phyloP scores from a whole-genome alignment of 2,113 vertebrate species.

The Pelecanus crispus region DNA sequence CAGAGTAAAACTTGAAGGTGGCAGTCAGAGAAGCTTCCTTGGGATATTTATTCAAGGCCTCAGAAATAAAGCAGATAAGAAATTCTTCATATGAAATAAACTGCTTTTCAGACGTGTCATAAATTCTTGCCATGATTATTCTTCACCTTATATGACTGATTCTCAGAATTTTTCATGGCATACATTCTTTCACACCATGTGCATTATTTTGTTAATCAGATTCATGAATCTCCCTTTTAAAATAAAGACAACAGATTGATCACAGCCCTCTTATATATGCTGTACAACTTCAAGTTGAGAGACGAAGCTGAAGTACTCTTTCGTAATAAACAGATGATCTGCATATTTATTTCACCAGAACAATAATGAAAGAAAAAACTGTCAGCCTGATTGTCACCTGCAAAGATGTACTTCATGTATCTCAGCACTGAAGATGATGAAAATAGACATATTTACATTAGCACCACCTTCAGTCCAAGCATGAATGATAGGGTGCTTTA shows the following conservation, averaged over 20 bases:
- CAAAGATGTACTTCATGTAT: not conserved
- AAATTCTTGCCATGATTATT: not conserved
- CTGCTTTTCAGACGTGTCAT: not conserved
- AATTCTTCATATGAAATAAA: not conserved
- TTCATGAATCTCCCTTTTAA: not conserved
- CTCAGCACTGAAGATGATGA: not conserved
- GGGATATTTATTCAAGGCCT: not conserved
- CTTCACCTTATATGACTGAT: not conserved
- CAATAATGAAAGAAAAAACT: constrained; percentile 22
- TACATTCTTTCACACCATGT: not conserved
- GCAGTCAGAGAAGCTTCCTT: not conserved
- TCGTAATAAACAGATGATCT: not conserved
- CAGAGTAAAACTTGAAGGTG: not conserved
- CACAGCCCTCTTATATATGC: not conserved
- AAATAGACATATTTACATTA: constrained; percentile 40
- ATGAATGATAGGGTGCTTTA: not conserved
- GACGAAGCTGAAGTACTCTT: not conserved
- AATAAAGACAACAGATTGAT: not conserved
- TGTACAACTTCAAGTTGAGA: not conserved
- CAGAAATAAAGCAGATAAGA: not conserved
- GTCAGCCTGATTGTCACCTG: constrained; percentile 17
- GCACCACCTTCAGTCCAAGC: not conserved
- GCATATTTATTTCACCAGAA: constrained; percentile 23
- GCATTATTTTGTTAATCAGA: not conserved
- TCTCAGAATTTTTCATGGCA: not conserved